Evolutionary conservation across 2,888 invertebrate genomes (phyloP), one percentile per base, ranked within the genome.

Genomic region (Cerastoderma edule): DNA sequence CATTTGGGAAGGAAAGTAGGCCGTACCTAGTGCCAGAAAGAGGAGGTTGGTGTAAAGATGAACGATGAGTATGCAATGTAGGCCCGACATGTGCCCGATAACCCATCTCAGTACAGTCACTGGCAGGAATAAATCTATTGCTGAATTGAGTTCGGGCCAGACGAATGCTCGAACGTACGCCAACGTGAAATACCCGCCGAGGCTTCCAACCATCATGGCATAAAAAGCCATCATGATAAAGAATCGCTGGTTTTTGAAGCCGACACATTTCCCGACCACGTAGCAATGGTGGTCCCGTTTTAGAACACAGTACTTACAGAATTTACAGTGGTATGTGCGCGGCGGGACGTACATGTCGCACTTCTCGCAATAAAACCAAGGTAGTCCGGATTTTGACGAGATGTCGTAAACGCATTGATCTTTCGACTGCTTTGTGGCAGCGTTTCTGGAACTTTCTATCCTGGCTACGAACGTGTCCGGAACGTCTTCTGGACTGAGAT

Each of bases 201-300:
- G 33, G 30, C 78, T 27, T 13, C 83, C 77, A n/a, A 68, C 70
- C 22, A 88, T n/a, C 16, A 77, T 39, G 10, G 75, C 73, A 57
- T 86, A 87, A 54, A 87, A 85, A 10, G 73, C 56, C 65, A 87
- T 35, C 19, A 88, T 75, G 22, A 88, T 74, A 65, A 89, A 89
- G 67, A 85, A 89, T 22, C 88, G 75, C 67, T 89, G 89, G 74
- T 89, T 89, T 33, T 81, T 83, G 72, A 85, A 85, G 13, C 88
- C 88, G 24, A 88, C 81, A 72, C 88, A 87, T 4, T 64, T 72
- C 4, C 88, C 89, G 0, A 88, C 76, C 72, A 90, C 75, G 60
- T 77, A 88, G 53, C 91, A 91, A 73, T 91, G 91, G 75, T 91
- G 91, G 75, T 91, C 90, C 13, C 90, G 75, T 56, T 89, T 88